These are phyloP conservation scores for Drosophila busckii DNA, from an alignment of 1,140 invertebrate genomes.

Conservation along the genomic window DNA sequence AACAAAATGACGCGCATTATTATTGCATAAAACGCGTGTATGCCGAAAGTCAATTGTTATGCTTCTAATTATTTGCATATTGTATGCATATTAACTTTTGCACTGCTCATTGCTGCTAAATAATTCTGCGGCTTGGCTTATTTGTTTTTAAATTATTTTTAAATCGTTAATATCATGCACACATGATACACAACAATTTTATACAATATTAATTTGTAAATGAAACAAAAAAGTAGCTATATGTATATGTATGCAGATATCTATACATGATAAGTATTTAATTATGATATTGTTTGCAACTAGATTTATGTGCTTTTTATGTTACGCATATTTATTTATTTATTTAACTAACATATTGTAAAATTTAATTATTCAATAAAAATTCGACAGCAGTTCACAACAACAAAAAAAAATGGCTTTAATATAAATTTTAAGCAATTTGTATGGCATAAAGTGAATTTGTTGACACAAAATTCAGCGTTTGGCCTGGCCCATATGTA, in stretches of 20 bases:
- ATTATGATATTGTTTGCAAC: conserved; percentile 34
- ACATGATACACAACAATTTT: conserved; percentile 22
- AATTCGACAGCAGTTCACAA: conserved; percentile 36
- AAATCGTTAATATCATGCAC: conserved; percentile 31
- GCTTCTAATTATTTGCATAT: conserved; percentile 47
- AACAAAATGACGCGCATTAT: conserved; percentile 15
- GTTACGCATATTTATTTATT: conserved; percentile 62
- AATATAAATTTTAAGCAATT: too few species aligned
- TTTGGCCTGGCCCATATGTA: too few species aligned
- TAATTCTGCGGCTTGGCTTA: conserved; percentile 15
- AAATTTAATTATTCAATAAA: conserved; percentile 56
- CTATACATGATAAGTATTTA: conserved; percentile 27
- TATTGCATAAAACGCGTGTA: conserved; percentile 20
- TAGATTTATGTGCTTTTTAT: conserved; percentile 42
- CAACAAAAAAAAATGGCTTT: too few species aligned
- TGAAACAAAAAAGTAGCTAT: conserved; percentile 43
- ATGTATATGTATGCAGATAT: conserved; percentile 41
- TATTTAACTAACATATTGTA: conserved; percentile 75
- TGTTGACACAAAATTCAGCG: too few species aligned
- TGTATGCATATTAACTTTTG: conserved; percentile 32
- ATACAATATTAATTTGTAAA: too few species aligned
- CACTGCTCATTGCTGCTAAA: too few species aligned
- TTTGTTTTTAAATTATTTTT: conserved; percentile 13
- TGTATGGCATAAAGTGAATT: too few species aligned
- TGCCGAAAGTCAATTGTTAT: conserved; percentile 60